Evolutionary conservation across 2,888 invertebrate species (phyloP).

Genomic region (Microctonus hyperodae): DNA sequence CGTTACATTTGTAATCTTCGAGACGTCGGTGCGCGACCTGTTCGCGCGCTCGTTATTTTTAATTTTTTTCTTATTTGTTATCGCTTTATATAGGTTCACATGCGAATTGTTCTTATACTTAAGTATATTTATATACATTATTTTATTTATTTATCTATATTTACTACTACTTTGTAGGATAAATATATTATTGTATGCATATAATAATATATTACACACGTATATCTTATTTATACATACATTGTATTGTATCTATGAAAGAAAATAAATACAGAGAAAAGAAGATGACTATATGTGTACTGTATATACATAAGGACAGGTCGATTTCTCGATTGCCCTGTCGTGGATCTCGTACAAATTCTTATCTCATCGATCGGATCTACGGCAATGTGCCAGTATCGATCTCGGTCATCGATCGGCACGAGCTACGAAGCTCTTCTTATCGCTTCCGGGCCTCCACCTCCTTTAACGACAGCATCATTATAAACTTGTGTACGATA

Average conservation of each 20-base stretch:
- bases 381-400: constrained; percentile 19
- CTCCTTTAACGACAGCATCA: constrained; percentile 5
- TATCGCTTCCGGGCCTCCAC: constrained; percentile 26
- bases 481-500: neutral
- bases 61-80: constrained; percentile 49
- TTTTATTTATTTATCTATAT: neutral
- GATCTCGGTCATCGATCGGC: constrained; percentile 33
- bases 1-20: constrained; percentile 59
- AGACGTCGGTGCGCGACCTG: constrained; percentile 57
- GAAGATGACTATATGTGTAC: neutral
- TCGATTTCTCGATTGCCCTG: constrained; percentile 18
- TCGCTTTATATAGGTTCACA: constrained; percentile 26
- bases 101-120: neutral
- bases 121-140: neutral
- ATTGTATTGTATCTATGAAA: neutral
- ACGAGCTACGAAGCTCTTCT: constrained; percentile 15
- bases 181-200: too few relatives aligned
- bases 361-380: constrained; percentile 15
- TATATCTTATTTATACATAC: neutral
- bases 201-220: neutral
- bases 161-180: too few relatives aligned
- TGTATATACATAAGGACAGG: constrained; percentile 13
- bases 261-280: constrained; percentile 12
- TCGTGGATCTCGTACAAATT: constrained; percentile 16
- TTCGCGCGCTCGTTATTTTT: constrained; percentile 54